Evolutionary conservation across 1,140 invertebrate species (phyloP), one percentile per base, ranked within the genome.

Genomic region (Condylostylus longicornis): DNA sequence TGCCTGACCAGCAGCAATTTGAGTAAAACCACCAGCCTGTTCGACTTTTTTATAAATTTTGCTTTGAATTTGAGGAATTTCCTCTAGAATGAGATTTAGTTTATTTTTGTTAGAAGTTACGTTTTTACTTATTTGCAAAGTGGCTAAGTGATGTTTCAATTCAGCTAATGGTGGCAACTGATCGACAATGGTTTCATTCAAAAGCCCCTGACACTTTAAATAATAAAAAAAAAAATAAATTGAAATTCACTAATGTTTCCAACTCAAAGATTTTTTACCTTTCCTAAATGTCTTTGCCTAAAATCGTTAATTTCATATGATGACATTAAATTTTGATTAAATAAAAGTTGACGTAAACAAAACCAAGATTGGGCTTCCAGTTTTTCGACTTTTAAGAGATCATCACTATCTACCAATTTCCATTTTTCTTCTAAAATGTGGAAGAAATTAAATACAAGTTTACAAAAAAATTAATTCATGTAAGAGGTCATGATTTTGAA

Each of bases 101-200:
- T 48, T 42, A 49, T 63, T 43, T 44, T 38, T 17, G 44, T 54
- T 7, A 50, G 45, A 12, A 43, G 44, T 42, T 59, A 44, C 10
- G 10, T 51, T 46, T 17, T 27, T 9, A 32, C n/a, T 15, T 44
- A 12, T 43, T 30, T 6, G 54, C 37, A 8, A 54, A 71, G 38
- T 41, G 68, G 44, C 67, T 67, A 18, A 86, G 57, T 60, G 74
- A 53, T 72, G 67, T 56, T 81, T 76, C 5, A 87, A 57, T 29
- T 84, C 79, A 7, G 71, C 65, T 3, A 86, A 53, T 9, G 79
- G 77, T 2, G 80, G 70, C 37, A 86, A 59, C 62, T 86, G 82
- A 51, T 85, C 82, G 22, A 87, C 39, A 9, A 80, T 48, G 10
- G 55, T 47, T 35, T 81, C 77, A 5, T 72, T 65, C 17, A 83